Evolutionary conservation across 2,797 vertebrate species (phyloP).

Genomic region (Myiotriccus ornatus): DNA sequence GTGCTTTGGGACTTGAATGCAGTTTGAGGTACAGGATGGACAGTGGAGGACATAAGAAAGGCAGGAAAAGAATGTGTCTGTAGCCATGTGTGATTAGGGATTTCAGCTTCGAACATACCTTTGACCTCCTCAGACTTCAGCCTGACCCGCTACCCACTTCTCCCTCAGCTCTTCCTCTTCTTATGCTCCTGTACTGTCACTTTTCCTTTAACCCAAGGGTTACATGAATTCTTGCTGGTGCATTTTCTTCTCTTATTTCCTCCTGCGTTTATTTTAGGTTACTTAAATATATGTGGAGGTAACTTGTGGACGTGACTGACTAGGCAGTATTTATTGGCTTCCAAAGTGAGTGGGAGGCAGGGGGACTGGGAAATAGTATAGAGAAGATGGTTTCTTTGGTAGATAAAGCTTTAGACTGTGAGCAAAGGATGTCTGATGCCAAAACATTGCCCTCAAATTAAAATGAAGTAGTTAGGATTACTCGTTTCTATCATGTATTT

Average conservation of each 20-base stretch:
- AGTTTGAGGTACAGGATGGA: not conserved
- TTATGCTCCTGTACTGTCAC: not conserved
- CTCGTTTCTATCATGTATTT: not conserved
- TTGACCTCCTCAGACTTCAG: not conserved
- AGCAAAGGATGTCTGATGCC: not conserved
- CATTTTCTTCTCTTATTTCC: not conserved
- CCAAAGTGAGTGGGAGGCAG: not conserved
- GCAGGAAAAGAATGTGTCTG: accelerated
- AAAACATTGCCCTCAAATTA: not conserved
- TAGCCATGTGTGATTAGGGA: not conserved
- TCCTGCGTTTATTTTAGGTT: not conserved
- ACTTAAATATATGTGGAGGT: not conserved
- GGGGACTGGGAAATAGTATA: not conserved
- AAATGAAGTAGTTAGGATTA: not conserved
- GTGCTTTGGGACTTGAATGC: not conserved
- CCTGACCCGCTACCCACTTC: not conserved
- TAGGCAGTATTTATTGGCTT: not conserved
- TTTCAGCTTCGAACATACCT: not conserved
- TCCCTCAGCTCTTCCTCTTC: not conserved
- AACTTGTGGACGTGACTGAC: not conserved
- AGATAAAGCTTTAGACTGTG: not conserved
- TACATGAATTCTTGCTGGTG: not conserved
- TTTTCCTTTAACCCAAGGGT: not conserved
- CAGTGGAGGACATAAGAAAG: not conserved
- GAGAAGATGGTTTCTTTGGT: not conserved